Evolutionary conservation across 2,113 vertebrate species (phyloP).

Genomic region (Anolis carolinensis): DNA sequence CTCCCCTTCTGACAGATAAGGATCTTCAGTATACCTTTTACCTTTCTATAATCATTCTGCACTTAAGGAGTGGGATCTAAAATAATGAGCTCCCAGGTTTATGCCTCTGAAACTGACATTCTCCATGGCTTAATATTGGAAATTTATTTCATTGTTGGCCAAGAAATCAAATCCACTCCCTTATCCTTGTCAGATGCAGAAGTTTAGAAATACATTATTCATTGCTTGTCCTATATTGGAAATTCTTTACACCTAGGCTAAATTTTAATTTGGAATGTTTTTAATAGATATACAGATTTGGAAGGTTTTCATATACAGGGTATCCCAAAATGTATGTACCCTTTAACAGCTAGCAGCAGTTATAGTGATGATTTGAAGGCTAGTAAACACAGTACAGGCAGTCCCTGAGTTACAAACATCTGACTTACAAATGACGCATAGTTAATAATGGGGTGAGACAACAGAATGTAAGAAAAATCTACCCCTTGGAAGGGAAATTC

Average conservation of each 20-base stretch:
- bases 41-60: background rate
- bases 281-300: background rate
- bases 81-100: background rate
- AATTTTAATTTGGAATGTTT: background rate
- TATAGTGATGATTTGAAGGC: too few species aligned
- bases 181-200: background rate
- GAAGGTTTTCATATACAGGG: background rate
- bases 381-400: too few species aligned
- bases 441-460: too few species aligned
- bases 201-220: background rate
- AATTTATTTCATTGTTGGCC: background rate
- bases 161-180: background rate
- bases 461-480: too few species aligned
- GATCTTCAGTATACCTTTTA: background rate
- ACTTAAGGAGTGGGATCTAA: background rate
- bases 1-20: background rate
- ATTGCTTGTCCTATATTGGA: background rate
- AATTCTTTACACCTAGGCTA: background rate
- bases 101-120: background rate
- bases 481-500: too few species aligned
- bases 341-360: too few species aligned
- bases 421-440: too few species aligned
- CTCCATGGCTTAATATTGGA: background rate
- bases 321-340: too few species aligned
- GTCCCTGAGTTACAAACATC: too few species aligned